Conservation (phyloP, 2,888 invertebrate species). For the Euplagia quadripunctaria region DNA sequence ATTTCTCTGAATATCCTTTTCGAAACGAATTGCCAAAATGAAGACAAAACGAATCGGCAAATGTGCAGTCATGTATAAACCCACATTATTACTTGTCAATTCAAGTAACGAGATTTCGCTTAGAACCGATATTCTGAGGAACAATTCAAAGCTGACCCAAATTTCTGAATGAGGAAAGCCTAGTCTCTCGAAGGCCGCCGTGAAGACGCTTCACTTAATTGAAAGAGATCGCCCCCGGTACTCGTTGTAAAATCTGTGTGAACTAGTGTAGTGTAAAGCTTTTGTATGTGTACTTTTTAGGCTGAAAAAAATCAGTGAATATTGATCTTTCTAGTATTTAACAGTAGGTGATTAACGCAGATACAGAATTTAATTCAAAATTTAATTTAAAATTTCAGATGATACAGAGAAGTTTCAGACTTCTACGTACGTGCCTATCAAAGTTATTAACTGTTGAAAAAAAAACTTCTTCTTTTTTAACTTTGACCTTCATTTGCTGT, state of each 20-base stretch:
- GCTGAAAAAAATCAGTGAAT: background rate
- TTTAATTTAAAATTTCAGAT: too few species aligned
- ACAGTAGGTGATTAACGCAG: background rate
- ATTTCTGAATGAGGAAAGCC: slow-evolving; percentile 58
- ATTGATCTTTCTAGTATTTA: background rate
- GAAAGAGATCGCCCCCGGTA: slow-evolving; percentile 78
- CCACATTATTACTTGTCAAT: slow-evolving; percentile 56
- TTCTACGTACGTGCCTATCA: too few species aligned
- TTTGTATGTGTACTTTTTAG: slow-evolving; percentile 31
- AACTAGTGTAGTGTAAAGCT: slow-evolving; percentile 59
- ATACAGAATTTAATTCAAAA: too few species aligned
- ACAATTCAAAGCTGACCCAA: slow-evolving; percentile 63
- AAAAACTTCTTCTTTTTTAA: too few species aligned
- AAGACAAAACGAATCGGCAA: slow-evolving; percentile 46
- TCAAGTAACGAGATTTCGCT: slow-evolving; percentile 54
- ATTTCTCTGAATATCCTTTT: slow-evolving; percentile 16
- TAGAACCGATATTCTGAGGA: slow-evolving; percentile 53
- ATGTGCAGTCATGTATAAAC: slow-evolving; percentile 48
- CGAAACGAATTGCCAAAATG: slow-evolving; percentile 30
- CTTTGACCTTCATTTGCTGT: too few species aligned
- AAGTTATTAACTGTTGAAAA: too few species aligned
- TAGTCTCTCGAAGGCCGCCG: slow-evolving; percentile 54
- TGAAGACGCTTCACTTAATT: slow-evolving; percentile 78
- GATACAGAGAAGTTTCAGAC: too few species aligned
- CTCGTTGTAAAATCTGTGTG: slow-evolving; percentile 66